Evolutionary conservation across 2,797 vertebrate genomes (phyloP).

Genomic region (Macropus fuliginosus): DNA sequence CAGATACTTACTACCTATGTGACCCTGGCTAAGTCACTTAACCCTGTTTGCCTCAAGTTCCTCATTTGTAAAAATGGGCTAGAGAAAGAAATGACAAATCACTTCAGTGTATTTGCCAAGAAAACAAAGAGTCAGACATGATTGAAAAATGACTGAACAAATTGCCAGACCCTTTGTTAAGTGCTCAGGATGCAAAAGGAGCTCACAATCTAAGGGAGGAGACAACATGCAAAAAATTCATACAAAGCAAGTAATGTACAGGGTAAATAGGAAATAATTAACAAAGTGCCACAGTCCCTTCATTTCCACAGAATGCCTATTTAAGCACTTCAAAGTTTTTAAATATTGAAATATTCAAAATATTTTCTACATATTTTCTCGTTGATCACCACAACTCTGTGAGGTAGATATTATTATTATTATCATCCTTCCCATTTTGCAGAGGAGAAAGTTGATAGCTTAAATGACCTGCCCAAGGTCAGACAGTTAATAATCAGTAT

Average conservation of each 20-base stretch:
- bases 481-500: not conserved
- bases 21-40: not conserved
- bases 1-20: not conserved
- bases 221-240: not conserved
- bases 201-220: not conserved
- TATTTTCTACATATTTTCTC: not conserved
- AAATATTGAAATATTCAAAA: not conserved
- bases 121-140: not conserved
- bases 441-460: not conserved
- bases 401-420: not conserved
- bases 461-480: not conserved
- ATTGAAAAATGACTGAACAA: not conserved
- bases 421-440: not conserved
- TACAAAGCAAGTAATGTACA: not conserved
- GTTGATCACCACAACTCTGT: not conserved
- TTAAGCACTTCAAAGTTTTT: not conserved
- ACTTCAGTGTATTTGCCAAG: not conserved
- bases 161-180: not conserved
- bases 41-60: not conserved
- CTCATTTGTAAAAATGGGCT: not conserved
- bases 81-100: not conserved
- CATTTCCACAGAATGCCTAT: not conserved
- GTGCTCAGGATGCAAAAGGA: not conserved
- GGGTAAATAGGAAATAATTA: not conserved
- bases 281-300: not conserved